phyloP scores from a whole-genome alignment of 2,888 invertebrate genomes.

The Dastarcus helophoroides region DNA sequence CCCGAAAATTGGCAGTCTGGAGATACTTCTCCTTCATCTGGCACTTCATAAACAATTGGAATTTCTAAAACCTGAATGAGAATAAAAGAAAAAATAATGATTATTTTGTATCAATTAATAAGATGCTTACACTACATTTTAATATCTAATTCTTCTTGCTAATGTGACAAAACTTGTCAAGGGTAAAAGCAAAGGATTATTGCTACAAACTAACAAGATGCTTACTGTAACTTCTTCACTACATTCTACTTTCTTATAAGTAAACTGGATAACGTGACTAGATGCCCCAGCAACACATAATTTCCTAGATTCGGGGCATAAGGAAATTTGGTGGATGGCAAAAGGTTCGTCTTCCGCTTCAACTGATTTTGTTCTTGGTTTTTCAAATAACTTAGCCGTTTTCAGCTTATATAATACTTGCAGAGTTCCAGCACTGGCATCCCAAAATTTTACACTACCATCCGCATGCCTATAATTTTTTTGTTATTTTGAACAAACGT shows the following conservation, averaged over 20 bases:
- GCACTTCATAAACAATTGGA: conserved; percentile 71
- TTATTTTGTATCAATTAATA: conserved; percentile 3
- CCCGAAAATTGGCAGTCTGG: conserved; percentile 64
- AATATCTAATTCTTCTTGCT: no score
- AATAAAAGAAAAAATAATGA: no score
- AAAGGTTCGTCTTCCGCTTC: conserved; percentile 77
- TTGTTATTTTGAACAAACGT: conserved; percentile 1
- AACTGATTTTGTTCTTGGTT: conserved; percentile 52
- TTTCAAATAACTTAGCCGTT: conserved; percentile 85
- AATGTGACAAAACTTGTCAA: no score
- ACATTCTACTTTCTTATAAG: conserved; percentile 86
- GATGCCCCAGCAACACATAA: conserved; percentile 86
- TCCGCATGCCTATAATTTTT: conserved; percentile 71
- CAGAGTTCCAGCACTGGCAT: conserved; percentile 89
- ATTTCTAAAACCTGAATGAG: conserved; percentile 53
- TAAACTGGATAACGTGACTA: conserved; percentile 89
- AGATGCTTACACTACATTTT: no score
- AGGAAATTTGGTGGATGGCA: conserved; percentile 76
- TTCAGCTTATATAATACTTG: conserved; percentile 97
- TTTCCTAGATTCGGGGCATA: conserved; percentile 87
- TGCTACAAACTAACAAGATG: no score
- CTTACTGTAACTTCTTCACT: conserved; percentile 68
- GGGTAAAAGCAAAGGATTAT: no score
- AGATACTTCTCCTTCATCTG: conserved; percentile 68
- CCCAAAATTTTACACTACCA: conserved; percentile 98